Base-by-base conservation (phyloP, 2,113 vertebrate species). In the Rhineura floridana region DNA sequence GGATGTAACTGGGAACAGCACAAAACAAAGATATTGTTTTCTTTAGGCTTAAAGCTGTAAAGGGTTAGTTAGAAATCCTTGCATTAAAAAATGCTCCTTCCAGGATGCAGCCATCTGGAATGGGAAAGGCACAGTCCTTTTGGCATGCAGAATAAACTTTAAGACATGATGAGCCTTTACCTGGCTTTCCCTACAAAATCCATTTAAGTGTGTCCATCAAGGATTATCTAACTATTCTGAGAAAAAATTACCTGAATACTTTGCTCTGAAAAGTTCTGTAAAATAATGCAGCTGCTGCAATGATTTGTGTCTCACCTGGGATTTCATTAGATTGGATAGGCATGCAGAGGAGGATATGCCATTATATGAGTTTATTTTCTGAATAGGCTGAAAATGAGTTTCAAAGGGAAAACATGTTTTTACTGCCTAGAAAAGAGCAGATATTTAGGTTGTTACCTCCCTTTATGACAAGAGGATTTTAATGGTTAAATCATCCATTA, bases 401-500 rank as follows among this genome's bases (percentile, higher is more conserved):
- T 87, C 13, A 70, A 79, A 67, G 3, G 70, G 6, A 48, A 50
- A 80, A 44, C 0, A 4, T 63, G 39, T 91, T 89, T 80, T 42
- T 87, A 86, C 52, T 55, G 19, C 84, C 23, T 69, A 80, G 55
- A 65, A 90, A 89, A 81, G 62, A 79, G 44, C 39, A 91, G 63
- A 44, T 83, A n/a, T 87, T 90, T 59, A 70, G 62, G 79, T 19
- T 67, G 28, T 19, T 2, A 4, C 86, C 81, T 91, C 87, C 78
- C n/a, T 80, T 88, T 1, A 6, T 70, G 85, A 42, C 92, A 89
- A n/a, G 83, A 87, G 70, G 80, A 59, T 90, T 75, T 90, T 92
- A 86, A 12, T 88, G 76, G 93, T 91, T 93, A 91, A 94, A 94
- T 92, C 83, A 62, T 87, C 87, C 78, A 88, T 96, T 94, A 88